Percentiles rank a stretch among this genome's conserved stretches.
These are phyloP conservation scores for Fragum whitleyi DNA, from an alignment of 2,888 invertebrate genomes.

Conservation along the genomic window DNA sequence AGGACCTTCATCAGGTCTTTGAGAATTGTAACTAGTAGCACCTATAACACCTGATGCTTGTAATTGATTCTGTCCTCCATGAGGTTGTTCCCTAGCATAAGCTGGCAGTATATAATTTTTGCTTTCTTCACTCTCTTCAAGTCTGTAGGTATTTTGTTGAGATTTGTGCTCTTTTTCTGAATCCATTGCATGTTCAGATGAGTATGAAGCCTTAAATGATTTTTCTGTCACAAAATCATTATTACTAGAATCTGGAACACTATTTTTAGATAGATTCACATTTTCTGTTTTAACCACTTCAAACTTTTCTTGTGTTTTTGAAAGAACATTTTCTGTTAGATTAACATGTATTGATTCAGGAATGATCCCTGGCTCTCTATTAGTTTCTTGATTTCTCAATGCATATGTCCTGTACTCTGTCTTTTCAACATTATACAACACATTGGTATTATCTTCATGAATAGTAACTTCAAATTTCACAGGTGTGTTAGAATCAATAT, in stretches of 20 bases:
- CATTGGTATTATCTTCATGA: conserved; percentile 76
- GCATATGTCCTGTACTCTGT: conserved; percentile 77
- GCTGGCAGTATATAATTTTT: conserved; percentile 37
- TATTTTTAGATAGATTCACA: conserved; percentile 57
- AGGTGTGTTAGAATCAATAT: conserved; percentile 49
- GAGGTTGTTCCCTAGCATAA: conserved; percentile 3
- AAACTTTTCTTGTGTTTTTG: conserved; percentile 67
- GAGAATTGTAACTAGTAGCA: conserved; percentile 38
- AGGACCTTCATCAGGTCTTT: background rate
- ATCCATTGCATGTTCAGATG: conserved; percentile 60
- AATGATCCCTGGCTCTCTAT: conserved; percentile 52
- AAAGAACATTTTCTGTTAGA: conserved; percentile 69
- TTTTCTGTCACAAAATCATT: conserved; percentile 50
- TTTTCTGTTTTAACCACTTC: conserved; percentile 64
- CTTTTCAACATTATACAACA: conserved; percentile 77
- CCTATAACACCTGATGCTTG: conserved; percentile 54
- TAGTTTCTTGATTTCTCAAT: conserved; percentile 53
- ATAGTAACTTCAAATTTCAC: conserved; percentile 75
- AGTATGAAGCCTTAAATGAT: conserved; percentile 52
- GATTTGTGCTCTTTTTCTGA: conserved; percentile 50
- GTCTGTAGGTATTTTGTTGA: conserved; percentile 46
- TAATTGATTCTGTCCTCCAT: conserved; percentile 34
- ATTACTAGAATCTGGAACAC: conserved; percentile 29
- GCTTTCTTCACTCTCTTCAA: conserved; percentile 33
- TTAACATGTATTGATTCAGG: conserved; percentile 77